These are phyloP conservation scores for Chirona hameri DNA, from an alignment of 2,888 invertebrate genomes.

Conservation along the genomic window DNA sequence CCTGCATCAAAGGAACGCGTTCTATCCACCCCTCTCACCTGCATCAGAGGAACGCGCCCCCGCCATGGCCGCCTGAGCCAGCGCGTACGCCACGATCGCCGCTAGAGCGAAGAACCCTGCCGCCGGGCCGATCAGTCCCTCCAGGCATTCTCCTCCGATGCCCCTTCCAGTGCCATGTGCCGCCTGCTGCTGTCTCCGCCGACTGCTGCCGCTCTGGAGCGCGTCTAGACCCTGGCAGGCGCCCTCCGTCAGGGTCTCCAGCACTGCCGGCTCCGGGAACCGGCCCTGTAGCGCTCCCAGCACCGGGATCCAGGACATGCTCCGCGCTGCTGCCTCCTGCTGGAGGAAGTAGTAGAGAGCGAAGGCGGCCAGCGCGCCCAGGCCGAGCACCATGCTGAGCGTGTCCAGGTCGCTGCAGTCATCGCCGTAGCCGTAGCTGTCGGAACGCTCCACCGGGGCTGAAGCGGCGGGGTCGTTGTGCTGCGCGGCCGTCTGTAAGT, in stretches of 20 bases:
- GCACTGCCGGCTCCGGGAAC: not conserved
- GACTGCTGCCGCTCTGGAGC: not conserved
- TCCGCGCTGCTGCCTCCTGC: not conserved
- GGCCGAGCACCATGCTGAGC: not conserved
- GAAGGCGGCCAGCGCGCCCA: conserved; percentile 8
- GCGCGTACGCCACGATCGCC: not conserved
- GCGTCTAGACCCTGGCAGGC: not conserved
- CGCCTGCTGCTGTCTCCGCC: not conserved
- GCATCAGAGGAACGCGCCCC: too few relatives aligned
- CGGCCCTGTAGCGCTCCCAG: not conserved
- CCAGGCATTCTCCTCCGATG: not conserved
- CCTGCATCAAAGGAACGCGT: too few relatives aligned
- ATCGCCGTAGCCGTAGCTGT: not conserved
- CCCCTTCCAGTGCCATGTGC: not conserved
- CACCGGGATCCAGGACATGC: not conserved
- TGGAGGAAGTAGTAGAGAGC: not conserved
- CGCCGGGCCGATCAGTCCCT: not conserved
- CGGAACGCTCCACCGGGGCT: not conserved
- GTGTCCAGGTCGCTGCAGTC: not conserved
- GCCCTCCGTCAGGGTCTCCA: not conserved
- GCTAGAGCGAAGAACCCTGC: conserved; percentile 12
- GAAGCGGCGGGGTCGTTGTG: not conserved
- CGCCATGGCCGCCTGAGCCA: not conserved
- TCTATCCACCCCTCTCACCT: too few relatives aligned
- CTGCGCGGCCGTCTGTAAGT: not conserved